These are phyloP conservation scores for Sebastes trivittatus DNA, from an alignment of 2,797 vertebrate genomes.

Conservation along the genomic window DNA sequence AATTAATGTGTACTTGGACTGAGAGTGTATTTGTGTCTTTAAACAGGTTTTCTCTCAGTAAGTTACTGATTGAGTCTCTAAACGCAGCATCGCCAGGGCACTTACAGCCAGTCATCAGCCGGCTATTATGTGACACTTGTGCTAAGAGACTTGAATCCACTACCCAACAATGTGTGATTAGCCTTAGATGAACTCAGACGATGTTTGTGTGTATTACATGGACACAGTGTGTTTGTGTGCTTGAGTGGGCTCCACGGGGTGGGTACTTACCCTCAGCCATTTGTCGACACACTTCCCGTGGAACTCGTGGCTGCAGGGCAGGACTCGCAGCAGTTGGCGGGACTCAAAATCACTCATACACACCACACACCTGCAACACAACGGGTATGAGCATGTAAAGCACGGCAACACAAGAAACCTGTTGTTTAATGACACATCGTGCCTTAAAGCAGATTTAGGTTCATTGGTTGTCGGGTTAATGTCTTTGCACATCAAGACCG, in stretches of 20 bases:
- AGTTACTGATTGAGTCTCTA: background rate
- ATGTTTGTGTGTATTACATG: background rate
- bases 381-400: background rate
- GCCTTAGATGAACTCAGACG: background rate
- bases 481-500: background rate
- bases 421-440: background rate
- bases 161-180: background rate
- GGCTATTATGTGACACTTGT: background rate
- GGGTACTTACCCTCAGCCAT: conserved; percentile 93
- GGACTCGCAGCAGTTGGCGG: conserved; percentile 96
- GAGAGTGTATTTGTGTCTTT: background rate
- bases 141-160: background rate
- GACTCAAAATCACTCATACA: conserved; percentile 99
- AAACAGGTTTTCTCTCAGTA: background rate
- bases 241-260: background rate
- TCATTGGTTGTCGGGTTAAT: background rate
- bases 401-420: background rate
- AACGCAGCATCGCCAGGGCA: background rate
- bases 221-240: background rate
- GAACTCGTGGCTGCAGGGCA: conserved; percentile 99
- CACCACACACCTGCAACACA: conserved; percentile 89
- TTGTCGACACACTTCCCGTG: conserved; percentile 99
- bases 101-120: background rate
- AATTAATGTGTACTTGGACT: background rate
- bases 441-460: background rate